Base-by-base conservation (phyloP, 2,888 invertebrate genomes). In the Synanthedon formicaeformis region DNA sequence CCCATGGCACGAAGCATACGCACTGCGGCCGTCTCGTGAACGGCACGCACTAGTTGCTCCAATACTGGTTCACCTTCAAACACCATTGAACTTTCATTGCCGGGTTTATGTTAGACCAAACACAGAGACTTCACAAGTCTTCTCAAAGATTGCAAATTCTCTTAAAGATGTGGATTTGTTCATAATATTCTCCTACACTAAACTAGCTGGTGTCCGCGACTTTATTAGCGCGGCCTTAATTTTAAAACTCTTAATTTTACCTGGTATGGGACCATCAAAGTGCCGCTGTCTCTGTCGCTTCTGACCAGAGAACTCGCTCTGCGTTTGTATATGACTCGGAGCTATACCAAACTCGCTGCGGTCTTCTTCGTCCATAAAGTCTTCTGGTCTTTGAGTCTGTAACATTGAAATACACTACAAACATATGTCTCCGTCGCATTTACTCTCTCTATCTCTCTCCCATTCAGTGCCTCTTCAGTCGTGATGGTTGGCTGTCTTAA, bases 281-380 rank as follows among this genome's bases (percentile, higher is more conserved):
- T 69, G 85, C 23, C 67, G 65, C 10, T 63, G 67, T 18, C 63
- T 57, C 11, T 58, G 61, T 16, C 88, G 63, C 61, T 88, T 88
- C 52, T 78, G 78, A 0, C 86, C 83, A 27, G 89, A 88, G 75
- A 95, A 99, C 60, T 96, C 93, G 12, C 90, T 90, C 1, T 93
- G 94, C 0, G 97, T 93, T 65, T 93, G 91, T 56, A 99, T 89
- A 1, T 91, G 91, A 58, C 94, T 92, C 0, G 98, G 98, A 0
- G 99, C 98, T 62, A 99, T 97, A 14, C 99, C 99, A 84, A 95
- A 96, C 73, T 97, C 96, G 2, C 96, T 92, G 23, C 96, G 89
- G 77, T 99, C 99, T 78, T 99, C 99, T 11, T 96, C 96, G 75
- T 99, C 99, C 99, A 99, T 99, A 69, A 95, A 99, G 83, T 99